A percentile compares a stretch with the other conserved stretches of the same genome.
Evolutionary conservation across 2,113 vertebrate genomes (phyloP).

Genomic region (Ciconia maguari): DNA sequence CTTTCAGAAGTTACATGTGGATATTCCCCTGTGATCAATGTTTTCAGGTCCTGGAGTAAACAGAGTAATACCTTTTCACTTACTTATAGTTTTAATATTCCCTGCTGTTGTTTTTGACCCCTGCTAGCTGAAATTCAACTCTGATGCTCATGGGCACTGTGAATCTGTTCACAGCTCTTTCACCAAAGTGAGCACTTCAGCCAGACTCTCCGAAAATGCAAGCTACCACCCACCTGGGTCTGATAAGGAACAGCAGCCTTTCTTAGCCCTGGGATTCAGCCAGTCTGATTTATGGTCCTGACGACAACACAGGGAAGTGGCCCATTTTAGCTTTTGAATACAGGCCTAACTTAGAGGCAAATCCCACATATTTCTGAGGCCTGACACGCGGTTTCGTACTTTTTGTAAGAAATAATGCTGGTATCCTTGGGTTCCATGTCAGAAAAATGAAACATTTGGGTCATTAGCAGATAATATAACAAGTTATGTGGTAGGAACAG

Average conservation of each 20-base stretch:
- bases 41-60: neutral
- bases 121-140: neutral
- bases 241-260: neutral
- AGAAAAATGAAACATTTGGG: neutral
- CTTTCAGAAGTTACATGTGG: neutral
- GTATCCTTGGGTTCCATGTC: neutral
- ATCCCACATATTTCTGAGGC: neutral
- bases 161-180: neutral
- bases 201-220: neutral
- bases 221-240: neutral
- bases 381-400: fast-evolving
- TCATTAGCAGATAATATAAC: neutral
- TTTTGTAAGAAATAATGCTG: neutral
- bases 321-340: neutral
- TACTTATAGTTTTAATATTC: neutral
- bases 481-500: neutral
- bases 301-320: neutral
- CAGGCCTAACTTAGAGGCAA: neutral
- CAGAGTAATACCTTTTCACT: neutral
- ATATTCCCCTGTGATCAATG: neutral
- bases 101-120: neutral
- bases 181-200: neutral
- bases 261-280: neutral
- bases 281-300: neutral
- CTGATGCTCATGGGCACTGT: neutral